Evolutionary conservation across 2,888 invertebrate genomes (phyloP).

Genomic region (Tenodera sinensis): DNA sequence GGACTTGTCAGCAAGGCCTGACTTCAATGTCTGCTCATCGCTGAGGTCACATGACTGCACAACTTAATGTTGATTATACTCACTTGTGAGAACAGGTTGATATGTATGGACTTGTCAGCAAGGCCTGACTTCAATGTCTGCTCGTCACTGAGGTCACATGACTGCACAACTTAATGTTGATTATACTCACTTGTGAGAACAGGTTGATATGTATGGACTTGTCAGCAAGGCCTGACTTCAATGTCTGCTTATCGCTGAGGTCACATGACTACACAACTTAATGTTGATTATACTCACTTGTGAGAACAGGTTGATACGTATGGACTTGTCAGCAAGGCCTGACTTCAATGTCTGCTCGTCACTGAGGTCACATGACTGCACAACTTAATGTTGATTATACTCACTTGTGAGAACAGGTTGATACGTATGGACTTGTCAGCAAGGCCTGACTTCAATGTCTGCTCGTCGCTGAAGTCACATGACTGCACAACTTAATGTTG

Average conservation of each 20-base stretch:
- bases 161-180: conserved; percentile 47
- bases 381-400: conserved; percentile 38
- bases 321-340: conserved; percentile 45
- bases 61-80: conserved; percentile 38
- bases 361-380: conserved; percentile 53
- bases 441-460: conserved; percentile 49
- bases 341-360: conserved; percentile 54
- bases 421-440: conserved; percentile 52
- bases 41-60: conserved; percentile 53
- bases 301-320: conserved; percentile 59
- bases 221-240: conserved; percentile 49
- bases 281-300: conserved; percentile 47
- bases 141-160: conserved; percentile 55
- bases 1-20: conserved; percentile 47
- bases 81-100: conserved; percentile 60
- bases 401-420: conserved; percentile 58
- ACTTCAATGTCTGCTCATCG: conserved; percentile 52
- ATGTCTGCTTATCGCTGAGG: conserved; percentile 51
- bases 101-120: conserved; percentile 50
- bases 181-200: conserved; percentile 52
- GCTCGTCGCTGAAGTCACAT: conserved; percentile 55
- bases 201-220: conserved; percentile 56
- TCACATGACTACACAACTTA: conserved; percentile 54
- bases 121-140: conserved; percentile 49
- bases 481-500: conserved; percentile 50